Evolutionary conservation across 2,888 invertebrate genomes (phyloP).

Genomic region (Augochlorella aurata): DNA sequence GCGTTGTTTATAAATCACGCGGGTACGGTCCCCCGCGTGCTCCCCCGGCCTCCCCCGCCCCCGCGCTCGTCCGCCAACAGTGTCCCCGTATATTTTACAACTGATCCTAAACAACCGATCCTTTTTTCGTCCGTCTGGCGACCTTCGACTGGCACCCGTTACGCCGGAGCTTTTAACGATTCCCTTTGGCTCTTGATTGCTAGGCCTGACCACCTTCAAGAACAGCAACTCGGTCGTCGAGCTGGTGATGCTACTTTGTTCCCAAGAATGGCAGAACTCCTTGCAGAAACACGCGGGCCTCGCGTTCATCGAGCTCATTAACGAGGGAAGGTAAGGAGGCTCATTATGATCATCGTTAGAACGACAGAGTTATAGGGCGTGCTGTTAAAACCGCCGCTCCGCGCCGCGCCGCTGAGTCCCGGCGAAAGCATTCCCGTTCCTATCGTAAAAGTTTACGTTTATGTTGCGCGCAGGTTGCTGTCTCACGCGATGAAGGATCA

Average conservation of each 20-base stretch:
- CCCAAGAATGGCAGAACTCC: constrained; percentile 99
- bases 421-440: constrained; percentile 27
- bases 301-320: constrained; percentile 99
- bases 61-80: not conserved
- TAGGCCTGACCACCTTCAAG: constrained; percentile 97
- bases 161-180: constrained; percentile 29
- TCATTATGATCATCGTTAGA: constrained; percentile 48
- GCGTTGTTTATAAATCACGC: constrained; percentile 55
- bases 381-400: constrained; percentile 39
- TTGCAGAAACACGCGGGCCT: constrained; percentile 99
- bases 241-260: constrained; percentile 99
- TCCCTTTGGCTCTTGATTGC: constrained; percentile 21
- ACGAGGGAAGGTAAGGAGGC: constrained; percentile 90
- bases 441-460: constrained; percentile 53
- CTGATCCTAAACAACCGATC: constrained; percentile 11
- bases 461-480: constrained; percentile 86
- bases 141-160: not conserved
- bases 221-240: constrained; percentile 99
- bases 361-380: constrained; percentile 47
- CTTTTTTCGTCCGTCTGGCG: constrained; percentile 17
- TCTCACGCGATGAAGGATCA: constrained; percentile 99
- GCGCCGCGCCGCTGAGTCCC: not conserved
- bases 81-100: constrained; percentile 12
- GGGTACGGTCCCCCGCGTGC: not conserved
- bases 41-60: constrained; percentile 14